Base-by-base conservation (phyloP, 2,888 invertebrate genomes). In the Synergus gifuensis region DNA sequence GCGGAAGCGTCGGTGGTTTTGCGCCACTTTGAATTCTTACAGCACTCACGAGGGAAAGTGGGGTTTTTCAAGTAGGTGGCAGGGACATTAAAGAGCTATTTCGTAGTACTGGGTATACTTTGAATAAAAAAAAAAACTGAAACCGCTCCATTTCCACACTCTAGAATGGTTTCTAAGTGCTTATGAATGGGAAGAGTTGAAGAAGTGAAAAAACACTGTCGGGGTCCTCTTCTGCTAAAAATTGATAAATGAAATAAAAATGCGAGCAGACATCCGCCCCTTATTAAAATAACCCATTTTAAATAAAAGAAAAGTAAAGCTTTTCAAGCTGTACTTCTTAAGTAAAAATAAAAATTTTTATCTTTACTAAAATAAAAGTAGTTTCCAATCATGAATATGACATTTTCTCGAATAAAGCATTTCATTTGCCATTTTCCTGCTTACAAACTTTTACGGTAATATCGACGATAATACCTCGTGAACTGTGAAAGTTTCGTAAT, bases 11-110 rank as follows among this genome's bases (percentile, higher is more conserved):
- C 49, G 54, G 54, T 73, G 54, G 54, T 54, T 73, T 54, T 58
- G 73, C 54, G 73, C 73, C 49, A 73, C 73, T 73, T 73, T 54
- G 40, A 73, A 73, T 73, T 73, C 73, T 73, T 40, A 73, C 73
- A 73, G 73, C 73, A 73, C 73, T 73, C 54, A 73, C n/a, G 54
- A 36, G 69, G 54, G 40, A 73, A 73, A 73, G 54, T 22, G 36
- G 73, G 36, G 36, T 54, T 73, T 73, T 73, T 73, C 54, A 73
- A 54, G 73, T 36, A 54, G 36, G 36, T 73, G 73, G 54, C 22
- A 73, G 54, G 73, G 54, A 73, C 40, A 54, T 73, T 73, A 73
- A 73, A 73, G 73, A 54, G 36, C 73, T 40, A 73, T 73, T 73
- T 73, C 54, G n/a, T 54, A 73, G 49, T 40, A 40, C 36, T 73